A percentile compares a stretch with the other conserved stretches of the same genome.
Evolutionary conservation across 2,888 invertebrate genomes (phyloP).

Genomic region (Xylota sylvarum): DNA sequence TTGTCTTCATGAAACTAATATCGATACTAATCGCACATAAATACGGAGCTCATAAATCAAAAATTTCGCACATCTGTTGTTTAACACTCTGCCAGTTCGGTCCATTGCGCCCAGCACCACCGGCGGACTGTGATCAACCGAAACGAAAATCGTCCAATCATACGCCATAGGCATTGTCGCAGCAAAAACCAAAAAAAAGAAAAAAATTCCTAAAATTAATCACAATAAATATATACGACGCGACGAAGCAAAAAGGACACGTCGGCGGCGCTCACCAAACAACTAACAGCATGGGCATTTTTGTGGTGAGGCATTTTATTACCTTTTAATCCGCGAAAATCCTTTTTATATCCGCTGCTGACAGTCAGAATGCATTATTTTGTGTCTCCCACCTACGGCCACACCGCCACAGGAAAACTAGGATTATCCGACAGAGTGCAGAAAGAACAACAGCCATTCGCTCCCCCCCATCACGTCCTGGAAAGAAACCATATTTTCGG

Average conservation of each 20-base stretch:
- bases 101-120: no score
- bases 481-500: constrained; percentile 64
- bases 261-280: background rate
- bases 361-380: constrained; percentile 77
- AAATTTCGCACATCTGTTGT: constrained; percentile 48
- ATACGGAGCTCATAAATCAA: constrained; percentile 64
- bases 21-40: constrained; percentile 64
- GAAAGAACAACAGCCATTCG: constrained; percentile 37
- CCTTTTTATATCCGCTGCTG: constrained; percentile 80
- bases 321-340: constrained; percentile 81
- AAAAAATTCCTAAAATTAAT: constrained; percentile 68
- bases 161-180: constrained; percentile 28
- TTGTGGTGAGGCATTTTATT: constrained; percentile 78
- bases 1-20: constrained; percentile 72
- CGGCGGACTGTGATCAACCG: constrained; percentile 25
- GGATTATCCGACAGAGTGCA: constrained; percentile 56
- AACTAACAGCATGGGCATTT: constrained; percentile 41
- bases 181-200: constrained; percentile 41
- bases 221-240: constrained; percentile 58
- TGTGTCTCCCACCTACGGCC: constrained; percentile 6
- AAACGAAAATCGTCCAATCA: constrained; percentile 40
- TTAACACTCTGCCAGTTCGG: background rate
- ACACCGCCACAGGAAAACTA: background rate
- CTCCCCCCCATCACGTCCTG: constrained; percentile 27
- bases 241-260: no score